Conservation (phyloP, 2,797 vertebrate genomes). For the Macropodus opercularis region DNA sequence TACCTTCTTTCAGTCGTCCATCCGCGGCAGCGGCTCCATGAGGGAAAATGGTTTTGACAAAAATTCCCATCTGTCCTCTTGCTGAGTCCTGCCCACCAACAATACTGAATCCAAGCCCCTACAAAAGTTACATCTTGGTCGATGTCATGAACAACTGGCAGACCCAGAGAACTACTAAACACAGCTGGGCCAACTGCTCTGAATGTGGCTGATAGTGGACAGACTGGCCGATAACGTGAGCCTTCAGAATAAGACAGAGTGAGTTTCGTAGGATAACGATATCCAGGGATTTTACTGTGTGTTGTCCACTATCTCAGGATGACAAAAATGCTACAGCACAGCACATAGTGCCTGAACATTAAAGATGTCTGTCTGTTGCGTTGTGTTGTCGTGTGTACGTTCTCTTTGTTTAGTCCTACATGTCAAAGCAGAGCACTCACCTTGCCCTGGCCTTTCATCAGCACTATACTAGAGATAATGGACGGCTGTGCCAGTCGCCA, state of each 20-base stretch:
- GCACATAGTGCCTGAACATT: too few relatives aligned
- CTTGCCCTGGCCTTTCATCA: constrained; percentile 99
- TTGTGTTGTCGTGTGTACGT: background rate
- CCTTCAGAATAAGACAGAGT: too few relatives aligned
- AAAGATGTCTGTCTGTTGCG: too few relatives aligned
- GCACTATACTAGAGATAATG: constrained; percentile 96
- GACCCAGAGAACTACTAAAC: background rate
- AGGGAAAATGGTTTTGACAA: constrained; percentile 96
- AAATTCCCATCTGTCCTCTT: constrained; percentile 95
- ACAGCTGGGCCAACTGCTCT: too few relatives aligned
- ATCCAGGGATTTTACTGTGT: too few relatives aligned
- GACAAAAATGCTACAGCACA: too few relatives aligned
- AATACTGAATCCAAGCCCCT: constrained; percentile 97
- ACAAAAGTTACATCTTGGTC: background rate
- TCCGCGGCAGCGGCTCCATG: constrained; percentile 93
- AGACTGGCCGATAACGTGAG: too few relatives aligned
- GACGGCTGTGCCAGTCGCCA: constrained; percentile 96
- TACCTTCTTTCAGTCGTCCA: constrained; percentile 92
- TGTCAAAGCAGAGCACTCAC: constrained; percentile 78
- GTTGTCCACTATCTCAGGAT: too few relatives aligned
- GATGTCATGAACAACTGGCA: background rate
- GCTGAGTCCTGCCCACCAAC: constrained; percentile 96
- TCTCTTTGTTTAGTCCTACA: constrained; percentile 25
- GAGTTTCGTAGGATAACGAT: too few relatives aligned
- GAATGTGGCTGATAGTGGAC: too few relatives aligned